These are phyloP conservation scores for Lophotriccus pileatus DNA, from an alignment of 2,797 vertebrate genomes.

Conservation along the genomic window DNA sequence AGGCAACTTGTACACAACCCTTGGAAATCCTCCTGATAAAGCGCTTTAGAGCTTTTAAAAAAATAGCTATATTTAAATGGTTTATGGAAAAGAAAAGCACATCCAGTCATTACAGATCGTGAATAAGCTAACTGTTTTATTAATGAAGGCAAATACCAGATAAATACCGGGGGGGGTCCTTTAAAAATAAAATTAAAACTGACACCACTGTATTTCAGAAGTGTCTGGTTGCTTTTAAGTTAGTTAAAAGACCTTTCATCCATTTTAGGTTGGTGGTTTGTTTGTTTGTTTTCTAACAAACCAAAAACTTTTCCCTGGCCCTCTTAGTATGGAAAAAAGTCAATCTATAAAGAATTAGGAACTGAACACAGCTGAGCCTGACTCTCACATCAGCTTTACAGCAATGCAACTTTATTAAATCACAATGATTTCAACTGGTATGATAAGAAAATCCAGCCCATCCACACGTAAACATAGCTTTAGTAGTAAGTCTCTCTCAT, in stretches of 20 bases:
- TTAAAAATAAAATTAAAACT: constrained; percentile 70
- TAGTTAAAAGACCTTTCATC: constrained; percentile 69
- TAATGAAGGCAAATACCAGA: constrained; percentile 79
- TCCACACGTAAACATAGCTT: constrained; percentile 71
- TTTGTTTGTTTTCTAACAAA: background rate
- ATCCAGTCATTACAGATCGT: constrained; percentile 73
- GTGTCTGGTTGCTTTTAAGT: constrained; percentile 64
- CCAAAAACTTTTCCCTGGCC: constrained; percentile 39
- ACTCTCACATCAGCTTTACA: constrained; percentile 56
- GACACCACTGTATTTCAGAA: constrained; percentile 73
- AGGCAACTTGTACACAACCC: constrained; percentile 77
- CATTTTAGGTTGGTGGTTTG: constrained; percentile 23
- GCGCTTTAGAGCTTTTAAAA: constrained; percentile 66
- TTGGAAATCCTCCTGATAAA: constrained; percentile 69
- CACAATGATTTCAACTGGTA: constrained; percentile 54
- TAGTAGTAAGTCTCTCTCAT: constrained; percentile 61
- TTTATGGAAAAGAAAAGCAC: constrained; percentile 76
- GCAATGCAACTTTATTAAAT: constrained; percentile 39
- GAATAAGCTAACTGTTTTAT: constrained; percentile 79
- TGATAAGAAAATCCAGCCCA: constrained; percentile 51
- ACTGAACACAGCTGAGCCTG: constrained; percentile 64
- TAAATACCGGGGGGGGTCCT: constrained; percentile 33
- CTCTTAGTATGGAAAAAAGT: constrained; percentile 57
- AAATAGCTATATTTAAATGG: constrained; percentile 56
- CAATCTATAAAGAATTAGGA: constrained; percentile 57